Evolutionary conservation across 2,797 vertebrate species (phyloP), one percentile per base, ranked within the genome.

Genomic region (Malurus leucopterus): DNA sequence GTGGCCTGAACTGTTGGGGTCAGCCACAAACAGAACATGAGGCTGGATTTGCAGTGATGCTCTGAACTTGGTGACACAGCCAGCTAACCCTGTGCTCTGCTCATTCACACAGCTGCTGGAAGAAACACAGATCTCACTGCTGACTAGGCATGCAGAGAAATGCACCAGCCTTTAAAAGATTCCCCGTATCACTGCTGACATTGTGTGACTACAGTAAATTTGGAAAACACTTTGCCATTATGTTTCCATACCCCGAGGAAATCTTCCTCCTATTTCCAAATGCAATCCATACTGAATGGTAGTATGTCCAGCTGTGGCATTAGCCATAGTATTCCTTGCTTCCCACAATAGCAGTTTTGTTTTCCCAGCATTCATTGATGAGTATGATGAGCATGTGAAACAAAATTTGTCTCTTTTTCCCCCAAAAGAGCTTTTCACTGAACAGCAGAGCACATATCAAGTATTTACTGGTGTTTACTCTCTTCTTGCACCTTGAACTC

Each of bases 221-320:
- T 15, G 34, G 18, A 62, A 77, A 70, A 65, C n/a, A 8, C 18
- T 46, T 51, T 26, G n/a, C 11, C 1, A 0, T 40, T 65, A 15
- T 2, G 7, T 64, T 81, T 67, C 46, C 13, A 8, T 20, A 61
- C 4, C 10, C 68, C 0, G 0, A 74, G 22, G 27, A 69, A 67
- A 80, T 15, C 13, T 57, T 32, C 16, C 30, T 68, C 41, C 32
- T 40, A 9, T 49, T 77, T 64, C 32, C 32, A 57, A 71, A 54
- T 9, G 19, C 16, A 80, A 43, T 11, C 29, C 29, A 41, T 30
- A 38, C 32, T 41, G 17, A 47, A 20, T 0, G 2, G 29, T 4
- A 61, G 4, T 4, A 26, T 0, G 0, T 10, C 22, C 40, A 70
- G 3, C n/a, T 40, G 21, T 4, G 16, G 5, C 3, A 50, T 36